phyloP scores from a whole-genome alignment of 1,140 invertebrate species.

The Heliconius nattereri region DNA sequence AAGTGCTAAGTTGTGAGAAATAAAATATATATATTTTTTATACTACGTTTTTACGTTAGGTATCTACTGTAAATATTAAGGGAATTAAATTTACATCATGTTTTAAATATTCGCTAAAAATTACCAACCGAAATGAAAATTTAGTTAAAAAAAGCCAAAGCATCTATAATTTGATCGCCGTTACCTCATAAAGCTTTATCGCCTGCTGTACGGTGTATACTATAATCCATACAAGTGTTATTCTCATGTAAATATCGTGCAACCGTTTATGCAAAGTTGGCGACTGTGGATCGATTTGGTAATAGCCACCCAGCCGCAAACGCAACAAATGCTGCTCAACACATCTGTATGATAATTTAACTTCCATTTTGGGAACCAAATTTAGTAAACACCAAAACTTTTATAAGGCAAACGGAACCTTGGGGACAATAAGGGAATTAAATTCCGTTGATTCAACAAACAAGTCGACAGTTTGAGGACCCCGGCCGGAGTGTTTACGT shows the following conservation, averaged over 20 bases:
- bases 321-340: slow-evolving; percentile 50
- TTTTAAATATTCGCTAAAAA: no score
- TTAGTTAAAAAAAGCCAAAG: no score
- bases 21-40: no score
- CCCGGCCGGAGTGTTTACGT: slow-evolving; percentile 32
- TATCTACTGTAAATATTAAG: no score
- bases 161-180: neutral
- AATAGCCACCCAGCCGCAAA: slow-evolving; percentile 50
- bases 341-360: slow-evolving; percentile 39
- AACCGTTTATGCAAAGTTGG: slow-evolving; percentile 42
- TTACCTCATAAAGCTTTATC: slow-evolving; percentile 57
- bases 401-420: slow-evolving; percentile 2
- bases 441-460: slow-evolving; percentile 43
- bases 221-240: slow-evolving; percentile 46
- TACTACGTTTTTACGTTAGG: no score
- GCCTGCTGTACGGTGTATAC: slow-evolving; percentile 56
- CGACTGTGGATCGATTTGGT: slow-evolving; percentile 46
- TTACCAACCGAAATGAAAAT: no score
- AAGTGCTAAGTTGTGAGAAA: no score
- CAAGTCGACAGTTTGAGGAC: slow-evolving; percentile 36
- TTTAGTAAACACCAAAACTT: slow-evolving; percentile 15
- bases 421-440: slow-evolving; percentile 36
- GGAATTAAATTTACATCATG: no score
- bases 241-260: slow-evolving; percentile 49
- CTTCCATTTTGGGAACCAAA: slow-evolving; percentile 29